Percentiles rank a stretch among this genome's conserved stretches.
These are phyloP conservation scores for Drosophila leontia DNA, from an alignment of 1,140 invertebrate species.

Conservation along the genomic window DNA sequence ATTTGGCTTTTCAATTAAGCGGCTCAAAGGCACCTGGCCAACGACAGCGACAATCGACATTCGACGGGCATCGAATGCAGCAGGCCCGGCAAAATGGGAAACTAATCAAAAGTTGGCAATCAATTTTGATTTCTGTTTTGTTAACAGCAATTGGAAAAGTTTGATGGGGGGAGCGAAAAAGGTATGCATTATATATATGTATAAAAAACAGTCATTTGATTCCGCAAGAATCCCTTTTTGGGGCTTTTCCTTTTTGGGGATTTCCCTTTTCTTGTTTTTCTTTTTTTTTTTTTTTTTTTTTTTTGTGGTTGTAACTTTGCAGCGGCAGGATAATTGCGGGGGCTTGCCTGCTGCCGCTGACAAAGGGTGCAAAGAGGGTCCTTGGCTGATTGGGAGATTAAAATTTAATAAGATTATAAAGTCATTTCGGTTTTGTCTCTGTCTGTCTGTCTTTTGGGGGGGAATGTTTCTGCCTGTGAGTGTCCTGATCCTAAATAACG, in stretches of 20 bases:
- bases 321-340: conserved; percentile 27
- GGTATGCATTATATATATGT: neutral
- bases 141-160: conserved; percentile 57
- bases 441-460: conserved; percentile 1
- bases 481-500: conserved; percentile 11
- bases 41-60: conserved; percentile 5
- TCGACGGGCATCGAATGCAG: conserved; percentile 9
- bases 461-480: neutral
- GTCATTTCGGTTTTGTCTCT: conserved; percentile 35
- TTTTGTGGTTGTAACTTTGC: conserved; percentile 35
- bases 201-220: conserved; percentile 1
- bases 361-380: conserved; percentile 37
- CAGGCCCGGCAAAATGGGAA: conserved; percentile 29
- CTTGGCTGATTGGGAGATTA: conserved; percentile 57
- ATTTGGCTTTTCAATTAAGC: conserved; percentile 57
- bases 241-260: conserved; percentile 8
- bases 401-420: conserved; percentile 65
- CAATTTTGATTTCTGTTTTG: conserved; percentile 53
- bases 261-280: conserved; percentile 5
- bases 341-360: conserved; percentile 24
- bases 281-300: conserved; percentile 17
- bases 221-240: conserved; percentile 19
- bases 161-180: conserved; percentile 2
- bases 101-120: conserved; percentile 60
- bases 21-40: conserved; percentile 23